Evolutionary conservation across 2,797 vertebrate genomes (phyloP).

Genomic region (Sebastes minor): DNA sequence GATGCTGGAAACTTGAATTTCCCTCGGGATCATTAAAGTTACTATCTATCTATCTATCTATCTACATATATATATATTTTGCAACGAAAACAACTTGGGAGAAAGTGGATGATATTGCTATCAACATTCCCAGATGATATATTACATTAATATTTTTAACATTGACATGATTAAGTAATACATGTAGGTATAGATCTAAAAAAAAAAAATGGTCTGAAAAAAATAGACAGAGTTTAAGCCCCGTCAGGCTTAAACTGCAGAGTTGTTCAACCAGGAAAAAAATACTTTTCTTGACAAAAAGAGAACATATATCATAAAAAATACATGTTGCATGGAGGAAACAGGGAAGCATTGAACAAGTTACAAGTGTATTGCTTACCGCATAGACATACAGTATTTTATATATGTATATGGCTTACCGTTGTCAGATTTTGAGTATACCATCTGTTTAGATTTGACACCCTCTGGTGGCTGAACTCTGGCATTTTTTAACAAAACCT

Average conservation of each 20-base stretch:
- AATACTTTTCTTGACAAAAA: too few species aligned
- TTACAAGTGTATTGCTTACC: not conserved
- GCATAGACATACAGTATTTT: too few species aligned
- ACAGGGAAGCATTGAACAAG: not conserved
- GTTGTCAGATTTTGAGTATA: not conserved
- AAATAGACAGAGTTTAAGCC: too few species aligned
- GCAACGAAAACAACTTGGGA: not conserved
- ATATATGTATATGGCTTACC: not conserved
- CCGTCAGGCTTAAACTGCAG: too few species aligned
- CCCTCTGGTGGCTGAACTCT: slow-evolving; percentile 24
- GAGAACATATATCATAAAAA: too few species aligned
- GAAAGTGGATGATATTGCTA: not conserved
- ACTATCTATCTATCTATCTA: too few species aligned
- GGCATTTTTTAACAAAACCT: not conserved
- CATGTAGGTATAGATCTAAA: too few species aligned
- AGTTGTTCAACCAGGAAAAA: too few species aligned
- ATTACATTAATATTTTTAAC: not conserved
- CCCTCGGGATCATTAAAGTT: too few species aligned
- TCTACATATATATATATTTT: not conserved
- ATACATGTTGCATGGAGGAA: not conserved
- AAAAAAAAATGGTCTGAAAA: too few species aligned
- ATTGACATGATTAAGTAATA: not conserved
- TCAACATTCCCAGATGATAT: not conserved
- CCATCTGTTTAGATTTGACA: not conserved
- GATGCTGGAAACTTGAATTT: too few species aligned